phyloP scores from a whole-genome alignment of 2,113 vertebrate species.

The Ahaetulla prasina region DNA sequence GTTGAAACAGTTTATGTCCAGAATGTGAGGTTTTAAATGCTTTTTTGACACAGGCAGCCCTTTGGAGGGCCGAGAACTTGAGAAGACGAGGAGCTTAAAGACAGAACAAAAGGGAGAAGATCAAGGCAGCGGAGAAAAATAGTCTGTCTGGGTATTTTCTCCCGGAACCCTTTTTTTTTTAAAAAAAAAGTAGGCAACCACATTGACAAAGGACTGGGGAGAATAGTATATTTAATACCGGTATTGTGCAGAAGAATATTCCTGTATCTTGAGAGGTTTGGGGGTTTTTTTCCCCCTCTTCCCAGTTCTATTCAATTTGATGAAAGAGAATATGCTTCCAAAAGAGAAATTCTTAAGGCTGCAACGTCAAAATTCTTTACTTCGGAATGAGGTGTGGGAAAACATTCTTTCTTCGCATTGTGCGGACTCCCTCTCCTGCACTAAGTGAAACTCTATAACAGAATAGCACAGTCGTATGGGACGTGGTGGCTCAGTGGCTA shows the following conservation, averaged over 20 bases:
- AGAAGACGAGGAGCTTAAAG: not conserved
- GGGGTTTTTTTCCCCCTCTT: accelerated
- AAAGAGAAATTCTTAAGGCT: not conserved
- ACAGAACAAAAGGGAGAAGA: not conserved
- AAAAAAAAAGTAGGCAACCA: not conserved
- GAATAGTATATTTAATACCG: not conserved
- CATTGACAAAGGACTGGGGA: not conserved
- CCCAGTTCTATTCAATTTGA: not conserved
- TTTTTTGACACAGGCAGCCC: too few relatives aligned
- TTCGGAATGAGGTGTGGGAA: not conserved
- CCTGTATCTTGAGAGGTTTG: not conserved
- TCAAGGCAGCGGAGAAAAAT: not conserved
- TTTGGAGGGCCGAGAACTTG: not conserved
- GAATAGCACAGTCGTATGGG: too few relatives aligned
- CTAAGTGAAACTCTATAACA: not conserved
- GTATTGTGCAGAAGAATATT: not conserved
- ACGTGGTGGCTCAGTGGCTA: too few relatives aligned
- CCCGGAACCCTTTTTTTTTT: too few relatives aligned
- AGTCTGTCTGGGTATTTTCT: not conserved
- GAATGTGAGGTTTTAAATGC: too few relatives aligned
- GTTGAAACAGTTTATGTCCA: too few relatives aligned
- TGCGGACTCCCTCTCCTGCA: not conserved
- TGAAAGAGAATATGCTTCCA: not conserved
- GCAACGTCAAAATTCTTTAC: not conserved
- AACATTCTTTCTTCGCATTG: not conserved